phyloP scores from a whole-genome alignment of 2,888 invertebrate species.

The Sinopyrophorus schimmeli region DNA sequence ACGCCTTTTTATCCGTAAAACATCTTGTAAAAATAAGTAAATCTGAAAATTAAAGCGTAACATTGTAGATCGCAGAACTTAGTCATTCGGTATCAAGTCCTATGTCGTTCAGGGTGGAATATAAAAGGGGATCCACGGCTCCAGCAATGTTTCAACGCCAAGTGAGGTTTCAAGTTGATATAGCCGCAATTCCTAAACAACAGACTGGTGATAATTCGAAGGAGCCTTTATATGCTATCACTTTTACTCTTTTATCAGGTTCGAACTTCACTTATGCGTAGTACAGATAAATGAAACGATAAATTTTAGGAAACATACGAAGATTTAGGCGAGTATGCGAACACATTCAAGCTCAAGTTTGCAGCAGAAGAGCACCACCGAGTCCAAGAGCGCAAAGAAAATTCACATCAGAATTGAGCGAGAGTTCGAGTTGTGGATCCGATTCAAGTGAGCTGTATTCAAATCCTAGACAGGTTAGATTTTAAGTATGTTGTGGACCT shows the following conservation, averaged over 20 bases:
- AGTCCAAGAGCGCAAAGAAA: slow-evolving; percentile 68
- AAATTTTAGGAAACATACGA: slow-evolving; percentile 80
- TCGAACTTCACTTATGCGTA: too few relatives aligned
- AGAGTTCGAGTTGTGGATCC: slow-evolving; percentile 70
- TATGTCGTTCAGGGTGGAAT: slow-evolving; percentile 97
- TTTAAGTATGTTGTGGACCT: background rate
- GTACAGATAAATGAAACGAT: too few relatives aligned
- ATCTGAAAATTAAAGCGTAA: slow-evolving; percentile 4
- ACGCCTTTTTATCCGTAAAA: slow-evolving; percentile 96
- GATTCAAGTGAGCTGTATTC: slow-evolving; percentile 65
- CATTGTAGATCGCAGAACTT: slow-evolving; percentile 84
- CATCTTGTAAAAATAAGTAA: background rate
- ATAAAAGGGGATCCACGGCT: slow-evolving; percentile 91
- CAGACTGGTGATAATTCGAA: slow-evolving; percentile 69
- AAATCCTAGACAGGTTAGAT: slow-evolving; percentile 51
- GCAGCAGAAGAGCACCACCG: slow-evolving; percentile 60
- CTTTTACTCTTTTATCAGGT: slow-evolving; percentile 94
- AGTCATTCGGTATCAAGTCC: slow-evolving; percentile 98
- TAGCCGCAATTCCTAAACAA: slow-evolving; percentile 81
- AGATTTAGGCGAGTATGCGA: slow-evolving; percentile 95
- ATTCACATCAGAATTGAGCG: slow-evolving; percentile 68
- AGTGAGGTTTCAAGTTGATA: slow-evolving; percentile 92
- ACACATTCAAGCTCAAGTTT: slow-evolving; percentile 86
- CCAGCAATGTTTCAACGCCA: slow-evolving; percentile 97
- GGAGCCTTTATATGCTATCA: slow-evolving; percentile 86